Conservation (phyloP, 2,888 invertebrate species). For the Cryptophagus acutangulus region DNA sequence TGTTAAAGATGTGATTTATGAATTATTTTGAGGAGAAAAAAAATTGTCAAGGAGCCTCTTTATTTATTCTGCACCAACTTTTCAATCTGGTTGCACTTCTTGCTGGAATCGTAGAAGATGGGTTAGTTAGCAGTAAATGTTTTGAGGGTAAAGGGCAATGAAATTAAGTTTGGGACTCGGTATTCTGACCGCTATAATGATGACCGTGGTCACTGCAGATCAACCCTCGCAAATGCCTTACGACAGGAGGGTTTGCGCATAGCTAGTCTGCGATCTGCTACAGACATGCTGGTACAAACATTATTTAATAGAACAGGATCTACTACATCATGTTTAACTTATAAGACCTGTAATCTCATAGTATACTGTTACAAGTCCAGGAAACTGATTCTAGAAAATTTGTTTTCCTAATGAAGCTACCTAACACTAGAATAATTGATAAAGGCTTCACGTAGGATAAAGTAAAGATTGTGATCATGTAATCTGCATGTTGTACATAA, state of each 20-base stretch:
- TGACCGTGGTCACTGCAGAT: constrained; percentile 22
- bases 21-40: constrained; percentile 21
- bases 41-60: constrained; percentile 11
- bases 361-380: constrained; percentile 22
- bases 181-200: constrained; percentile 26
- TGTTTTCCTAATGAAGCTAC: constrained; percentile 4
- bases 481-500: too few species aligned
- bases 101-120: too few species aligned
- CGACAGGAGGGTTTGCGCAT: constrained; percentile 11
- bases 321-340: constrained; percentile 26
- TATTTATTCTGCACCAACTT: too few species aligned
- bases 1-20: constrained; percentile 23
- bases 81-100: too few species aligned
- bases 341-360: constrained; percentile 20
- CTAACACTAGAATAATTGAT: too few species aligned
- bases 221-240: constrained; percentile 19
- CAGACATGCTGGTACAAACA: background rate
- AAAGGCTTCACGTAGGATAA: too few species aligned
- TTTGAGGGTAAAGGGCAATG: constrained; percentile 20
- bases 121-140: constrained; percentile 11
- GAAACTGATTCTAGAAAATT: background rate
- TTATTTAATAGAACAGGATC: constrained; percentile 5
- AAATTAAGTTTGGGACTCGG: constrained; percentile 23
- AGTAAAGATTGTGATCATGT: too few species aligned
- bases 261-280: background rate